Evolutionary conservation across 2,797 vertebrate species (phyloP).

Genomic region (Schizopygopsis malacanthus): DNA sequence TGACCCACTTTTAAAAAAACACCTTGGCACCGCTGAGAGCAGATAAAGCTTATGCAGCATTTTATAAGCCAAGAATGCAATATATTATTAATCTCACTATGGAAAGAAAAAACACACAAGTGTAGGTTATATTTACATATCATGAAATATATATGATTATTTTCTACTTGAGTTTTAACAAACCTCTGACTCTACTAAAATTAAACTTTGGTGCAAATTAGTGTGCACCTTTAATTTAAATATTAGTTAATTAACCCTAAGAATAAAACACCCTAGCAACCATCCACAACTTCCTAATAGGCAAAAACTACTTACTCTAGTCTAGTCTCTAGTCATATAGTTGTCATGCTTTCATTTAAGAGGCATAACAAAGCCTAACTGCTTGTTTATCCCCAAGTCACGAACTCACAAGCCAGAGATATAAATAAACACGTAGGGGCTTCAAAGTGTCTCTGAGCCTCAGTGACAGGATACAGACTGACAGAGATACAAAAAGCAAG

Average conservation of each 20-base stretch:
- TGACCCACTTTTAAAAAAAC: conserved; percentile 19
- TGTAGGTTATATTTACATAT: neutral
- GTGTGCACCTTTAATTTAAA: neutral
- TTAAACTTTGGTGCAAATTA: neutral
- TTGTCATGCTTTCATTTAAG: neutral
- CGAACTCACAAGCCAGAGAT: conserved; percentile 1
- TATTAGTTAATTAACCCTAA: neutral
- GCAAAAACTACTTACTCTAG: no score
- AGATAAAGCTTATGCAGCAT: neutral
- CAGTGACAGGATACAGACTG: conserved; percentile 66
- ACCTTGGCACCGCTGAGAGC: neutral
- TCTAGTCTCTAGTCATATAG: neutral
- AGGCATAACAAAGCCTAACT: neutral
- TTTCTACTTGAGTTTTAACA: neutral
- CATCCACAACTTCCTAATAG: neutral
- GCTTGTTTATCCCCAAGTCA: neutral
- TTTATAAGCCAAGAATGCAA: neutral
- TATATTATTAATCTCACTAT: neutral
- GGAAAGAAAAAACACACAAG: neutral
- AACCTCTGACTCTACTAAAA: neutral
- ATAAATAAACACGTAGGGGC: conserved; percentile 35
- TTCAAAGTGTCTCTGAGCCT: conserved; percentile 58
- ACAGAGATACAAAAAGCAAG: conserved; percentile 28
- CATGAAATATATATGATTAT: neutral
- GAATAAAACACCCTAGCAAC: neutral